These are phyloP conservation scores for Synanthedon andrenaeformis DNA, from an alignment of 2,888 invertebrate genomes.

Conservation along the genomic window DNA sequence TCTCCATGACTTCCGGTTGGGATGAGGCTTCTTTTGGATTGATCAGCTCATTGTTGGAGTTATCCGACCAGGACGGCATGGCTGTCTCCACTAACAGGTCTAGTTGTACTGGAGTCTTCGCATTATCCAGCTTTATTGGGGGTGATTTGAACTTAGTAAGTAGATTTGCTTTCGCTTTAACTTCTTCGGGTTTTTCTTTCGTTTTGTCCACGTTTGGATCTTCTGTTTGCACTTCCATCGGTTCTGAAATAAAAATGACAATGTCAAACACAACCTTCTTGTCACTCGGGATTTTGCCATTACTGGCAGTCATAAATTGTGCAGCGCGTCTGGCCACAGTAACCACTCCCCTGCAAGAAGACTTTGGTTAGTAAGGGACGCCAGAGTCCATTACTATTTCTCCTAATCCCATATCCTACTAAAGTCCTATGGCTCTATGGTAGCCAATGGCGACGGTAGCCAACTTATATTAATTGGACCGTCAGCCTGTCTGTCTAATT, in stretches of 20 bases:
- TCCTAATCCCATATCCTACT: too few relatives aligned
- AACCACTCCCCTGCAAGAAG: too few relatives aligned
- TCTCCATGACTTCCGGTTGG: conserved; percentile 18
- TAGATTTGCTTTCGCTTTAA: conserved; percentile 36
- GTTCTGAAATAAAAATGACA: conserved; percentile 23
- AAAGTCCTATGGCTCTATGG: too few relatives aligned
- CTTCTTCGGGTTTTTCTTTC: conserved; percentile 14
- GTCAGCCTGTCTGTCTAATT: too few relatives aligned
- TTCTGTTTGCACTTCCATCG: conserved; percentile 28
- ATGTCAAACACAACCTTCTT: too few relatives aligned
- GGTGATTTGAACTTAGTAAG: conserved; percentile 56
- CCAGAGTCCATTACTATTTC: too few relatives aligned
- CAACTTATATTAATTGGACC: too few relatives aligned
- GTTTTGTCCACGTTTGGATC: conserved; percentile 11
- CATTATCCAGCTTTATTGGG: conserved; percentile 11
- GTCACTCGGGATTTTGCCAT: too few relatives aligned
- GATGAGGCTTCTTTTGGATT: conserved; percentile 21
- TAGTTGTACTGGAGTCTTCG: conserved; percentile 49
- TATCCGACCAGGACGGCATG: conserved; percentile 64
- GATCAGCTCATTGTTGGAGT: conserved; percentile 49
- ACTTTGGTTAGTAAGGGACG: too few relatives aligned
- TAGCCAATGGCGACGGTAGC: too few relatives aligned
- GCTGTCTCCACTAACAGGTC: conserved; percentile 55
- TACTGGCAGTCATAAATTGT: too few relatives aligned
- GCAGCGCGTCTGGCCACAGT: too few relatives aligned